A percentile compares a stretch with the other conserved stretches of the same genome.
Evolutionary conservation across 2,888 invertebrate genomes (phyloP).

Genomic region (Sarcophaga variegata): DNA sequence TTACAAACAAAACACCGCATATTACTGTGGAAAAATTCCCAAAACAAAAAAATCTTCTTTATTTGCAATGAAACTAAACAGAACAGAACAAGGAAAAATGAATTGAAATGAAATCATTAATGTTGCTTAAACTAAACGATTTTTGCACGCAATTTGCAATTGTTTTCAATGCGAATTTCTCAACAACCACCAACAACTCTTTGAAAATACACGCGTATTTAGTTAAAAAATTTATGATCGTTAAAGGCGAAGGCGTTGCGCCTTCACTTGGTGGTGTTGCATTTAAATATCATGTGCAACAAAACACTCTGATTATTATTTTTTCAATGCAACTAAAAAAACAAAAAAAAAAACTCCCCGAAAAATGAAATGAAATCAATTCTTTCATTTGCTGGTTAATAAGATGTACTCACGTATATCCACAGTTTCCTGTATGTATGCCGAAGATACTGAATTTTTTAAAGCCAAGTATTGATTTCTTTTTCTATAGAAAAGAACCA

Average conservation of each 20-base stretch:
- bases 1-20: too few species aligned
- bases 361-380: conserved; percentile 36
- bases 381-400: conserved; percentile 55
- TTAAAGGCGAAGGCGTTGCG: conserved; percentile 67
- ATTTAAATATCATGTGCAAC: conserved; percentile 45
- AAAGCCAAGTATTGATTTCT: conserved; percentile 34
- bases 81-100: not conserved
- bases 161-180: not conserved
- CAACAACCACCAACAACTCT: not conserved
- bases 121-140: conserved; percentile 57
- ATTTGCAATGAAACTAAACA: too few species aligned
- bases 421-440: conserved; percentile 37
- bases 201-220: conserved; percentile 65
- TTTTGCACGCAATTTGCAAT: conserved; percentile 61
- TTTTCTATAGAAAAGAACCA: not conserved
- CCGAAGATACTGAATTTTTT: conserved; percentile 26
- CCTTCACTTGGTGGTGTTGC: conserved; percentile 49
- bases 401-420: not conserved
- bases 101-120: conserved; percentile 39
- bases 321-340: conserved; percentile 23
- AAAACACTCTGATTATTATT: conserved; percentile 48
- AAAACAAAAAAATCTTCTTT: too few species aligned
- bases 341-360: too few species aligned
- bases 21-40: too few species aligned
- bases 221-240: conserved; percentile 71